These are phyloP conservation scores for Chrosomus eos DNA, from an alignment of 2,797 vertebrate species.

Conservation along the genomic window DNA sequence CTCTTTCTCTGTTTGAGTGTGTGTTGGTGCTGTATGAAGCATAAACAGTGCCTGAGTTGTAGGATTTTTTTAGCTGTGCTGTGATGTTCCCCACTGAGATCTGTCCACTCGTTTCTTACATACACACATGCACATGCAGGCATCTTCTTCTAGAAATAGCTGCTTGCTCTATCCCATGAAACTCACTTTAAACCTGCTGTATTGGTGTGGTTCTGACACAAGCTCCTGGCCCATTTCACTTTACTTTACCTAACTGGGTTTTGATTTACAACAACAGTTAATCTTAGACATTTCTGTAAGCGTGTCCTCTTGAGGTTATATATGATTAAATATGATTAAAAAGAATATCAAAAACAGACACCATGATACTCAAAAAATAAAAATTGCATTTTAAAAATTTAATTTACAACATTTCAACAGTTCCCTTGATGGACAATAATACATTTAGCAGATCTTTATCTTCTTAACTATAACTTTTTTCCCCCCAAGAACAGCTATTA, in stretches of 20 bases:
- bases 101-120: conserved; percentile 30
- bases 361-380: neutral
- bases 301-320: neutral
- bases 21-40: conserved; percentile 28
- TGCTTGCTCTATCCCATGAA: neutral
- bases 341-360: neutral
- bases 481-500: neutral
- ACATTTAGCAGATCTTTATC: neutral
- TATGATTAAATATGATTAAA: neutral
- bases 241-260: neutral
- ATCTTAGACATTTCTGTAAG: neutral
- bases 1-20: neutral
- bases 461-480: neutral
- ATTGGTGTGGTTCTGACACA: conserved; percentile 19
- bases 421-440: neutral
- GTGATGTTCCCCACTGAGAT: conserved; percentile 30
- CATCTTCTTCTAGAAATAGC: conserved; percentile 47
- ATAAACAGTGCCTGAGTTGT: conserved; percentile 24
- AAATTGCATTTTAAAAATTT: neutral
- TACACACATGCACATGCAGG: neutral
- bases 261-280: conserved; percentile 3
- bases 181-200: conserved; percentile 6
- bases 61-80: conserved; percentile 44
- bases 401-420: neutral
- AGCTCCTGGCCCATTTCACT: neutral